These are phyloP conservation scores for Harmothoe impar DNA, from an alignment of 2,888 invertebrate species.

Conservation along the genomic window DNA sequence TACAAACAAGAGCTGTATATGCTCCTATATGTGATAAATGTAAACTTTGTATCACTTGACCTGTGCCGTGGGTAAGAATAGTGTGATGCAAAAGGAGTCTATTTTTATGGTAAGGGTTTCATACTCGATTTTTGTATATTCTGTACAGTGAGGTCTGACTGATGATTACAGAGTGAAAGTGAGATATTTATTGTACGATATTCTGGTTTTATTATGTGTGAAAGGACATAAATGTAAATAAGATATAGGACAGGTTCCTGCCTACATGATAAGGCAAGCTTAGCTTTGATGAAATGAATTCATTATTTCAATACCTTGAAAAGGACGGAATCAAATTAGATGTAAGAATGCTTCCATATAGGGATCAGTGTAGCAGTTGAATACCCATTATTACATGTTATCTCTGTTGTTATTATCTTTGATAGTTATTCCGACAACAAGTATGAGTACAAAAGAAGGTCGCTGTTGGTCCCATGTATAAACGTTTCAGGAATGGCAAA, in stretches of 20 bases:
- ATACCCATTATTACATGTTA: not conserved
- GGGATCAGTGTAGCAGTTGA: not conserved
- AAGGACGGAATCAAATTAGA: slow-evolving; percentile 23
- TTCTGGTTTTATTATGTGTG: not conserved
- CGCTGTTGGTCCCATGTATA: no score
- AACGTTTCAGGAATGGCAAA: no score
- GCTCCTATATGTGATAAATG: slow-evolving; percentile 31
- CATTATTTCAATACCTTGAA: not conserved
- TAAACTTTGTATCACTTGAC: not conserved
- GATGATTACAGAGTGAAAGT: not conserved
- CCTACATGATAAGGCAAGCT: not conserved
- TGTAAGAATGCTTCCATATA: slow-evolving; percentile 29
- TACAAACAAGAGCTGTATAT: not conserved
- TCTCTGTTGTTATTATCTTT: no score
- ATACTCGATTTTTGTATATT: slow-evolving; percentile 2
- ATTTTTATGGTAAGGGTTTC: slow-evolving; percentile 45
- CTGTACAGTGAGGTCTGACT: slow-evolving; percentile 31
- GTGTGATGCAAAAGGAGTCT: slow-evolving; percentile 5
- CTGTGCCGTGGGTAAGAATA: not conserved
- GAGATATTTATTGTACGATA: slow-evolving; percentile 42
- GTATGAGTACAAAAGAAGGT: no score
- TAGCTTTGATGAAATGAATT: not conserved
- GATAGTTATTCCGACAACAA: no score
- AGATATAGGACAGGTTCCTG: not conserved
- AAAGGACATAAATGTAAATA: slow-evolving; percentile 5